Conservation (phyloP, 2,888 invertebrate species). For the Tinea semifulvella region DNA sequence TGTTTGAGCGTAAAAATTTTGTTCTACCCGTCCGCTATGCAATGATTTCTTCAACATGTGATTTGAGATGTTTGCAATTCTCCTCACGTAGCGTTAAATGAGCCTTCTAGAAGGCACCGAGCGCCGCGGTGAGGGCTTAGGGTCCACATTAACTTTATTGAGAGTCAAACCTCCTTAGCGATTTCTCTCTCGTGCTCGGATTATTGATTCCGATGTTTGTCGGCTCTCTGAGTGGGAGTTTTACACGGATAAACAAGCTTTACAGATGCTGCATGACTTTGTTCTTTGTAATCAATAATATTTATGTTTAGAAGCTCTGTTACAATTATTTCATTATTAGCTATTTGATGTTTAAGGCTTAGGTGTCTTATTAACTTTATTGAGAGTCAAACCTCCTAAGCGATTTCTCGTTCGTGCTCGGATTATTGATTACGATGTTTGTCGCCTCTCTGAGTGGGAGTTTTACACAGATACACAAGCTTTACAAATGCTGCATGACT, state of each 20-base stretch:
- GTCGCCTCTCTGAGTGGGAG: background rate
- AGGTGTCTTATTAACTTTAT: slow-evolving; percentile 14
- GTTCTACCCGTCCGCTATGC: background rate
- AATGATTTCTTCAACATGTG: slow-evolving; percentile 16
- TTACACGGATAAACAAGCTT: no score
- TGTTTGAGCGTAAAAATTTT: background rate
- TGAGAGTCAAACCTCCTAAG: slow-evolving; percentile 16
- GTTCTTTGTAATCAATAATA: no score
- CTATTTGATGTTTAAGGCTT: slow-evolving; percentile 14
- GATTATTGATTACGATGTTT: slow-evolving; percentile 14
- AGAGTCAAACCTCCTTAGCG: slow-evolving; percentile 16
- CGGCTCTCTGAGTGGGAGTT: background rate
- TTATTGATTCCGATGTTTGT: slow-evolving; percentile 14
- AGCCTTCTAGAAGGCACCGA: slow-evolving; percentile 13
- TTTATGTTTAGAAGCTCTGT: no score
- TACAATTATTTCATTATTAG: no score
- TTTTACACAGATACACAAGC: no score
- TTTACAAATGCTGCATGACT: no score
- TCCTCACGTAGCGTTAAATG: slow-evolving; percentile 14
- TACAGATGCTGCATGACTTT: no score
- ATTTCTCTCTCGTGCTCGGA: slow-evolving; percentile 13
- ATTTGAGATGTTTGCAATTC: slow-evolving; percentile 13
- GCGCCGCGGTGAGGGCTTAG: slow-evolving; percentile 14
- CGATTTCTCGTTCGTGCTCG: slow-evolving; percentile 11
- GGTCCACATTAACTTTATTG: slow-evolving; percentile 15